Conservation (phyloP, 2,888 invertebrate species). For the Ectemnius lituratus region DNA sequence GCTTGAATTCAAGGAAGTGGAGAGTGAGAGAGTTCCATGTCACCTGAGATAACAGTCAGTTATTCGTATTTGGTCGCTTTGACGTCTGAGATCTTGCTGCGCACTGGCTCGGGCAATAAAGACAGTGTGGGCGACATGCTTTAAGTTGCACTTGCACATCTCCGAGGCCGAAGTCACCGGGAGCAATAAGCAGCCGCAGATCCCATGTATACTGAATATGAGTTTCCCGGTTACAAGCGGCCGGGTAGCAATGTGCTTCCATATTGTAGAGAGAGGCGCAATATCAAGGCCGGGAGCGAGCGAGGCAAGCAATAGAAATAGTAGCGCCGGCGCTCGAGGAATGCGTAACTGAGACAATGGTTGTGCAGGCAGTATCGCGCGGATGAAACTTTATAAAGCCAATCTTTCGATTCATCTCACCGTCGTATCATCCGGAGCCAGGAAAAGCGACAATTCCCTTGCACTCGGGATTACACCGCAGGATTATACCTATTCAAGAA, state of each 20-base stretch:
- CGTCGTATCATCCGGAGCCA: too few species aligned
- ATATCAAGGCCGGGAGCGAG: slow-evolving; percentile 36
- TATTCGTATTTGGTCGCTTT: not conserved
- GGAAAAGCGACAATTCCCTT: too few species aligned
- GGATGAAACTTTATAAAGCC: slow-evolving; percentile 47
- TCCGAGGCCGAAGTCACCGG: slow-evolving; percentile 49
- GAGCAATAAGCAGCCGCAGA: slow-evolving; percentile 58
- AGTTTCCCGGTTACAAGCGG: slow-evolving; percentile 56
- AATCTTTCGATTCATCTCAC: slow-evolving; percentile 34
- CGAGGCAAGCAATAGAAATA: slow-evolving; percentile 53
- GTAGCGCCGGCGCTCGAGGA: slow-evolving; percentile 10
- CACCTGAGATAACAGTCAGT: not conserved
- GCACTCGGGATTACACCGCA: too few species aligned
- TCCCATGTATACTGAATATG: slow-evolving; percentile 54
- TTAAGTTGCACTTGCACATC: slow-evolving; percentile 53
- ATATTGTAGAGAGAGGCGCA: slow-evolving; percentile 51
- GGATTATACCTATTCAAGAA: too few species aligned
- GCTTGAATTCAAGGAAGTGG: too few species aligned
- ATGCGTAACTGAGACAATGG: slow-evolving; percentile 24
- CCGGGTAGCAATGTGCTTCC: slow-evolving; percentile 40
- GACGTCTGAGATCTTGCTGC: not conserved
- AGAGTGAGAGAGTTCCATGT: too few species aligned
- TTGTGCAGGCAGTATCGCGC: slow-evolving; percentile 1
- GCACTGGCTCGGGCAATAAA: slow-evolving; percentile 38
- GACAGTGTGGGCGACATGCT: slow-evolving; percentile 45